A percentile compares a stretch with the other conserved stretches of the same genome.
Conservation (phyloP, 2,797 vertebrate genomes). For the Coracias cyanogaster region DNA sequence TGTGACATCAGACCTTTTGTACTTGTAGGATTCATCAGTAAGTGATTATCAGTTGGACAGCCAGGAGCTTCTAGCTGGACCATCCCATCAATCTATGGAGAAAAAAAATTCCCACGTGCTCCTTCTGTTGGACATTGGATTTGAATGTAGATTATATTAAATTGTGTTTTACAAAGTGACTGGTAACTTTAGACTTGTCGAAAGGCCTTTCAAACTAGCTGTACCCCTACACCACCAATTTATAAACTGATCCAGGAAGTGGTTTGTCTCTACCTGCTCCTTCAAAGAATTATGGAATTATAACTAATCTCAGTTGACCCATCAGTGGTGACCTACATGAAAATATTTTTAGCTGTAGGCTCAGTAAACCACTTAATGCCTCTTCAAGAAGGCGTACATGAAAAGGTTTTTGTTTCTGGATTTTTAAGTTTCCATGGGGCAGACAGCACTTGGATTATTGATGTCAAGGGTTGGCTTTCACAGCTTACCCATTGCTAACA, state of each 20-base stretch:
- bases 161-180: background rate
- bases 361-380: background rate
- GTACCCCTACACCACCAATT: background rate
- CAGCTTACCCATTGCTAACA: background rate
- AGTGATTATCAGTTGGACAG: background rate
- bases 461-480: background rate
- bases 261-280: background rate
- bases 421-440: background rate
- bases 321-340: background rate
- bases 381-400: background rate
- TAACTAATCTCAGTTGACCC: background rate
- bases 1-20: background rate
- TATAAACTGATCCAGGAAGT: background rate
- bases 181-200: background rate
- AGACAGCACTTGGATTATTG: background rate
- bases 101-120: background rate
- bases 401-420: background rate
- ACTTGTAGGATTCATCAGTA: background rate
- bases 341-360: constrained; percentile 12
- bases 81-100: background rate
- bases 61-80: background rate
- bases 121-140: background rate
- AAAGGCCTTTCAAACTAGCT: background rate
- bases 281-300: background rate
- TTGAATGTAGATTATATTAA: background rate